phyloP scores from a whole-genome alignment of 2,888 invertebrate species.

The Zaprionus bogoriensis region DNA sequence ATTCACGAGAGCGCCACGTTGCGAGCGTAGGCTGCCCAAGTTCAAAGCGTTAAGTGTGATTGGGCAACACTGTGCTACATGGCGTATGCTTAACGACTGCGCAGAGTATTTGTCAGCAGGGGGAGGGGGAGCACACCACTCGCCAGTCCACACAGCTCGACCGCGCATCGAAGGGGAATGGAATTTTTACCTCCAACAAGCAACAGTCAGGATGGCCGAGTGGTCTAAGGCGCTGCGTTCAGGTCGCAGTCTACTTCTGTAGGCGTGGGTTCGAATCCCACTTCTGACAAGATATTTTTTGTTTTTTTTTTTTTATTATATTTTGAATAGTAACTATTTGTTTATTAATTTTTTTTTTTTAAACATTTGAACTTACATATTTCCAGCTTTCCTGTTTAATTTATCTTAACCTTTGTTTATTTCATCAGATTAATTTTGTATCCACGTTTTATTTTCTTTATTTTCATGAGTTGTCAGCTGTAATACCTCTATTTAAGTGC shows the following conservation, averaged over 20 bases:
- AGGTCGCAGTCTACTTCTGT: constrained; percentile 83
- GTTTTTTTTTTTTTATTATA: background rate
- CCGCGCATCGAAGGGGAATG: constrained; percentile 20
- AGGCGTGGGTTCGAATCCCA: constrained; percentile 83
- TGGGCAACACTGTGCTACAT: constrained; percentile 50
- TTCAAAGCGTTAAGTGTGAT: constrained; percentile 63
- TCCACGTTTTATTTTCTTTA: too few species aligned
- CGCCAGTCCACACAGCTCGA: background rate
- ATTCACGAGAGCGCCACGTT: constrained; percentile 8
- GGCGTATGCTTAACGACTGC: constrained; percentile 49
- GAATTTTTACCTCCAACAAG: background rate
- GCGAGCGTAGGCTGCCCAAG: constrained; percentile 56
- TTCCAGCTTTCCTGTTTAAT: background rate
- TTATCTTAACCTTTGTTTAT: background rate
- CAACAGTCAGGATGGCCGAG: constrained; percentile 77
- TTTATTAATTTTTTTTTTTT: background rate
- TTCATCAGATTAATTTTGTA: too few species aligned
- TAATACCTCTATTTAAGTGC: background rate
- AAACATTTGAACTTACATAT: background rate
- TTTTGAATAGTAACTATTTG: too few species aligned
- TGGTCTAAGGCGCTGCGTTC: constrained; percentile 83
- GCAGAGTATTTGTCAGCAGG: background rate
- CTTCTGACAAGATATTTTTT: constrained; percentile 76
- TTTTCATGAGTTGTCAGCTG: too few species aligned
- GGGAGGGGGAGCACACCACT: too few species aligned